A percentile compares a stretch with the other conserved stretches of the same genome.
phyloP scores from a whole-genome alignment of 1,140 invertebrate species.

The Drosophila micromelanica region DNA sequence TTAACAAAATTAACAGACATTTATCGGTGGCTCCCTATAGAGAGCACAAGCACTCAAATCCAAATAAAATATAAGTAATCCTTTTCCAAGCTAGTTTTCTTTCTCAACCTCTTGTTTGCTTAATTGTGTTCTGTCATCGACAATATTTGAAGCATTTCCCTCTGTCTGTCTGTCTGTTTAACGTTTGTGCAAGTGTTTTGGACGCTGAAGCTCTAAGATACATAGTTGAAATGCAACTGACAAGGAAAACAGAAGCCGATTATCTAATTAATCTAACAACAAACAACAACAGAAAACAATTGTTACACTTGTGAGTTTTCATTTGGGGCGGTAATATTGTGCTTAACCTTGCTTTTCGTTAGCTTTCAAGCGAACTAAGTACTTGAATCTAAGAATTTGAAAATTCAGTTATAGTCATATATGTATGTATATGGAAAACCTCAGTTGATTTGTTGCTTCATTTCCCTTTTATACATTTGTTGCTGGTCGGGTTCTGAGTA shows the following conservation, averaged over 20 bases:
- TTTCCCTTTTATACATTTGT: too few relatives aligned
- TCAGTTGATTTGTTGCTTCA: too few relatives aligned
- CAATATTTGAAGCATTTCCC: constrained; percentile 17
- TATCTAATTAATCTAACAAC: constrained; percentile 57
- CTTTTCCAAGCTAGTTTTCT: constrained; percentile 4
- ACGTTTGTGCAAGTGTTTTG: constrained; percentile 60
- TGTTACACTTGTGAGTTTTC: constrained; percentile 42
- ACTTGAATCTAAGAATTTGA: not conserved
- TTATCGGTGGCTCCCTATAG: constrained; percentile 36
- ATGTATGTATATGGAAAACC: too few relatives aligned
- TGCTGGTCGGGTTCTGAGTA: too few relatives aligned
- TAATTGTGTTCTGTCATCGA: not conserved
- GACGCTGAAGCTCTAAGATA: constrained; percentile 5
- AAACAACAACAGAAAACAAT: constrained; percentile 13
- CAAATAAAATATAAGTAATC: constrained; percentile 6
- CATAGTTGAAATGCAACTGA: constrained; percentile 25
- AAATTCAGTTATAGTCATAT: not conserved
- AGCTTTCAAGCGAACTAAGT: not conserved
- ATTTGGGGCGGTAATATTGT: not conserved
- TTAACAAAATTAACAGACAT: constrained; percentile 71
- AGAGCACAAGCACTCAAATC: not conserved
- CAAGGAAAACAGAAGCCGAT: constrained; percentile 40
- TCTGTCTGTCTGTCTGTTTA: constrained; percentile 14
- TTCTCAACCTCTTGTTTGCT: constrained; percentile 5
- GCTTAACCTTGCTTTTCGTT: not conserved